Percentiles rank a stretch among this genome's conserved stretches.
These are phyloP conservation scores for Corapipo altera DNA, from an alignment of 2,113 vertebrate species.

Conservation along the genomic window DNA sequence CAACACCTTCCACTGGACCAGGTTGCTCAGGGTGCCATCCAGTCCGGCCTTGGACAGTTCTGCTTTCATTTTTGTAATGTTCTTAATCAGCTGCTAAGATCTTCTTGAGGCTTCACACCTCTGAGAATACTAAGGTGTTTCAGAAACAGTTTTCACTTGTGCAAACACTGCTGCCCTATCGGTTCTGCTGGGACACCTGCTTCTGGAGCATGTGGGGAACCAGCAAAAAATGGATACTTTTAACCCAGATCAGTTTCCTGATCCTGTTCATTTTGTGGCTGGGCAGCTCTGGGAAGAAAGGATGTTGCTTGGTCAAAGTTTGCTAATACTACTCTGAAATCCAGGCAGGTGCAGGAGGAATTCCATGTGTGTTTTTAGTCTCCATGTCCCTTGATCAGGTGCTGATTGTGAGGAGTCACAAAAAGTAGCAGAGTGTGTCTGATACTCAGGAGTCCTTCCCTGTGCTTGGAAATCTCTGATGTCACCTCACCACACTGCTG, in stretches of 20 bases:
- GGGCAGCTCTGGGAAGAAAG: background rate
- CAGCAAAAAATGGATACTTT: background rate
- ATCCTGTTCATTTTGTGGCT: background rate
- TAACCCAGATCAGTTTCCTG: background rate
- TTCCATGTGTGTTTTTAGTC: background rate
- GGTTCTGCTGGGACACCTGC: background rate
- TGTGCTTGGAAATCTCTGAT: background rate
- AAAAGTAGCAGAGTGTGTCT: rapidly evolving
- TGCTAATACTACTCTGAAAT: background rate
- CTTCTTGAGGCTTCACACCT: background rate
- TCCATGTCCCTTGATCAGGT: too few relatives aligned
- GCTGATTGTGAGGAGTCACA: background rate
- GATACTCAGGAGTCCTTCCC: background rate
- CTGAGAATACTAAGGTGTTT: background rate
- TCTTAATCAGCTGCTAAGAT: background rate
- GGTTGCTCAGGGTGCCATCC: background rate
- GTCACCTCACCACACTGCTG: background rate
- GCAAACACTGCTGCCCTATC: rapidly evolving
- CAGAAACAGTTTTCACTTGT: background rate
- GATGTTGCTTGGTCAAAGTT: background rate
- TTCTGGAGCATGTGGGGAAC: background rate
- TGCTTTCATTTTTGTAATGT: background rate
- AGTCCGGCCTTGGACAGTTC: background rate
- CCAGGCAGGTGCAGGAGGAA: background rate
- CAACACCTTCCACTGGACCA: background rate